Evolutionary conservation across 2,113 vertebrate genomes (phyloP).

Genomic region (Barbus barbus): DNA sequence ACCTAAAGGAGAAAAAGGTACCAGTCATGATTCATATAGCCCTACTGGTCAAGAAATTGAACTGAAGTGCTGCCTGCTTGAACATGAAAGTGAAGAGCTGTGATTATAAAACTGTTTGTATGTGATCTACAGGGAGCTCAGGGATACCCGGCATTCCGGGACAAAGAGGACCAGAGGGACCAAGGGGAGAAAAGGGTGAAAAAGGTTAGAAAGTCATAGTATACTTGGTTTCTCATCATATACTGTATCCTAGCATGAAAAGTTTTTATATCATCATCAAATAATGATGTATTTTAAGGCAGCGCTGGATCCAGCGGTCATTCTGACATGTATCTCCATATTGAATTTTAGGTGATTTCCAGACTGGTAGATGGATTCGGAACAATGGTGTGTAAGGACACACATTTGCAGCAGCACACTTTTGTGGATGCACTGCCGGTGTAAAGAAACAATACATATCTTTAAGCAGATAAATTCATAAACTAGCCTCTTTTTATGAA

Average conservation of each 20-base stretch:
- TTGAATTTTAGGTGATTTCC: constrained; percentile 44
- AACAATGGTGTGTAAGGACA: constrained; percentile 41
- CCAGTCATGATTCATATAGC: not conserved
- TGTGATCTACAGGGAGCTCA: constrained; percentile 37
- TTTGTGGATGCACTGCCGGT: not conserved
- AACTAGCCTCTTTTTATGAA: constrained; percentile 29
- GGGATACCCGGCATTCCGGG: constrained; percentile 46
- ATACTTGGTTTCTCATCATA: not conserved
- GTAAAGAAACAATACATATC: not conserved
- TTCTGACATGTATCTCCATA: not conserved
- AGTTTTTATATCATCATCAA: not conserved
- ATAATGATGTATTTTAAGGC: not conserved
- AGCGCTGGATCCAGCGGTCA: not conserved
- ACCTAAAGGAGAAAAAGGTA: constrained; percentile 83
- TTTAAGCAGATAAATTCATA: constrained; percentile 11
- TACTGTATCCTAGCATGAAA: not conserved
- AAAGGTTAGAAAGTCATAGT: constrained; percentile 36
- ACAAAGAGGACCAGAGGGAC: constrained; percentile 51
- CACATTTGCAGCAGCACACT: not conserved
- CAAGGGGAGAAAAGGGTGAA: constrained; percentile 51
- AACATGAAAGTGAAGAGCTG: not conserved
- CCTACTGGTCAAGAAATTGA: not conserved
- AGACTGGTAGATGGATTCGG: constrained; percentile 37
- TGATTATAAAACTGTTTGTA: not conserved
- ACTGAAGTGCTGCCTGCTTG: not conserved